Base-by-base conservation (phyloP, 2,888 invertebrate genomes). In the Atrina japonica region DNA sequence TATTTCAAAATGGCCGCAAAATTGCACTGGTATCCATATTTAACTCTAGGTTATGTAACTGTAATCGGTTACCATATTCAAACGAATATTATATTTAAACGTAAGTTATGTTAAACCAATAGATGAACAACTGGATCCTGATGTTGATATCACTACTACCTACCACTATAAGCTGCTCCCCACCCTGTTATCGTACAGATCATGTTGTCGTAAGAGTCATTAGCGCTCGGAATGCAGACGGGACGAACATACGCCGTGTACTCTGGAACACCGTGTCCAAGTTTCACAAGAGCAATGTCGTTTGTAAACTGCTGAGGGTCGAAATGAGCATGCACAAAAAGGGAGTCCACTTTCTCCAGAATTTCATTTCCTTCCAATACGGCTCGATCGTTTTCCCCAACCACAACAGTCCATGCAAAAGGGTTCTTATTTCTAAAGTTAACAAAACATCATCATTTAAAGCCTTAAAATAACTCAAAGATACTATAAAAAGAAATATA, bases 261-360 rank as follows among this genome's bases (percentile, higher is more conserved):
- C 95, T 96, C 45, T 43, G 89, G 88, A 16, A 96, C 91, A 69
- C 94, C 93, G 9, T 81, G 76, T 9, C 75, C 64, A 11, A 96
- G 91, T 87, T 95, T 94, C 50, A 97, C 88, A 16, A 97, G 92
- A 1, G 96, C 96, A 79, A 95, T 93, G 86, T 95, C 94, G 86
- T 94, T 92, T 68, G 89, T 72, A 76, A 86, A 88, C 35, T 78
- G 82, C 25, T 81, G 92, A 86, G 94, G 94, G 87, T 93, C 93
- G 90, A 96, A 96, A 25, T 93, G 93, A 0, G 96, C 95, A 91
- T 97, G 96, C 0, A 95, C 92, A 56, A 94, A 89, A 29, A 95
- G 59, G 0, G 81, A 81, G 29, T 84, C 83, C 9, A 79, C 81
- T 64, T 81, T 77, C 45, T 82, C 76, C 21, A 82, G 76, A 40